These are phyloP conservation scores for Puffinus mauretanicus DNA, from an alignment of 2,113 vertebrate species.

Conservation along the genomic window DNA sequence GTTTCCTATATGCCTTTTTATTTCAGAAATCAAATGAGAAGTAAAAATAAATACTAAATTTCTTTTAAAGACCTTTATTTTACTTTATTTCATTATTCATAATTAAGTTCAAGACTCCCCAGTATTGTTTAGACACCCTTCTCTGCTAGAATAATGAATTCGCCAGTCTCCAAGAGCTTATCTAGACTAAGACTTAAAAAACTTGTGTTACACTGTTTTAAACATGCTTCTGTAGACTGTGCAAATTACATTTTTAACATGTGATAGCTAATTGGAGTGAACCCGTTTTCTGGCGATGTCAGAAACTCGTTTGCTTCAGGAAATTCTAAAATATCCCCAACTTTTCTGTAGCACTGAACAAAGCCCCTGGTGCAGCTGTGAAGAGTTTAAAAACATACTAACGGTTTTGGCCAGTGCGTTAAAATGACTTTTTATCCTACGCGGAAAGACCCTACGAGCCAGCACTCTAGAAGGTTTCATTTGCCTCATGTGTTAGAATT, in stretches of 20 bases:
- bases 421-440: background rate
- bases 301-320: background rate
- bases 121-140: background rate
- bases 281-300: background rate
- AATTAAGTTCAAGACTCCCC: background rate
- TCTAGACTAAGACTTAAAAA: background rate
- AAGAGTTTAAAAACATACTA: background rate
- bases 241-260: background rate
- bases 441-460: background rate
- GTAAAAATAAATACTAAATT: background rate
- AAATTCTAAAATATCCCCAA: background rate
- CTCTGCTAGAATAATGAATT: background rate
- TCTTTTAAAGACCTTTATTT: background rate
- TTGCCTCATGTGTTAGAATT: background rate
- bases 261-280: background rate
- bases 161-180: background rate
- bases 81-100: background rate
- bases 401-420: background rate
- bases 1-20: background rate
- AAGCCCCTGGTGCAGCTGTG: background rate
- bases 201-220: background rate
- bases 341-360: background rate
- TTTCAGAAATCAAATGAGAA: background rate
- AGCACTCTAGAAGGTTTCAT: background rate
- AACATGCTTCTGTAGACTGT: background rate